Base-by-base conservation (phyloP, 2,113 vertebrate species). In the Mus pahari region DNA sequence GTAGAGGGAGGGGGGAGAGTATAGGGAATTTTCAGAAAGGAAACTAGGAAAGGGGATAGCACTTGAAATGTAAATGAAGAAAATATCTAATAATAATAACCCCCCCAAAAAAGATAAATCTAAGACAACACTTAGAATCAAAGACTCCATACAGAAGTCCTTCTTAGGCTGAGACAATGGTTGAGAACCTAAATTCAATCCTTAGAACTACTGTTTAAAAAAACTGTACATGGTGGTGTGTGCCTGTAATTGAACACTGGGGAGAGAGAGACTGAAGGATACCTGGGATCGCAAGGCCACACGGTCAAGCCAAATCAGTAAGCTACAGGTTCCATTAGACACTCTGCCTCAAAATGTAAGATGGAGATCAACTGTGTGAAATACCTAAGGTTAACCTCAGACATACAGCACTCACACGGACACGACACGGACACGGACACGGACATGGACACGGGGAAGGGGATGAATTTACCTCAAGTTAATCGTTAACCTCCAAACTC, bases 111-210 rank as follows among this genome's bases (percentile, higher is more conserved):
- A 48, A 48, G 45, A 48, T 48, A 48, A 48, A 48, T 48, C 45
- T 48, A 48, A 48, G 45, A 95, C 78, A 82, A 83, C 48, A 91
- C 55, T 48, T 28, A 89, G 53, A 33, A 42, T 95, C 88, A 94
- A 91, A 96, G 83, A 45, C 42, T 88, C 39, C n/a, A 93, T 11
- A 55, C 81, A 89, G 89, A 94, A 79, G 71, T 64, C 62, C 70
- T 88, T 92, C 12, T 39, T 62, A 42, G 42, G 26, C 39, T 28
- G 13, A 42, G 9, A 42, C n/a, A 64, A 84, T 31, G 13, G 14
- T 26, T 64, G 28, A 66, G 58, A 45, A 66, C 79, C 81, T 53
- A 39, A 95, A 71, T 68, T 94, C 91, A 92, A 19, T 58, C 75
- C 17, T 24, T 71, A 92, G 60, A 95, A 62, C 68, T 83, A 39